Conservation (phyloP, 2,113 vertebrate genomes). For the Orcinus orca region DNA sequence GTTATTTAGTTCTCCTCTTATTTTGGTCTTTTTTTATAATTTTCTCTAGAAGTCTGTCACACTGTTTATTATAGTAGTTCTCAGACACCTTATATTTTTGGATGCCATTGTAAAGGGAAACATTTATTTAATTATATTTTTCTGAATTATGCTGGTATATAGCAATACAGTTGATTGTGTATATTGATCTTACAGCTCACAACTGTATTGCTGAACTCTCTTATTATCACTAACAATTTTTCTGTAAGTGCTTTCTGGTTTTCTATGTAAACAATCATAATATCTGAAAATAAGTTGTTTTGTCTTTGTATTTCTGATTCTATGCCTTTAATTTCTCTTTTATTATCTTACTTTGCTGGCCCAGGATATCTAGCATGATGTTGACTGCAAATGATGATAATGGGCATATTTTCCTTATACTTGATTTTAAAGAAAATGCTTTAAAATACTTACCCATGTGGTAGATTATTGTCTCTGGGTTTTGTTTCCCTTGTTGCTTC, state of each 20-base stretch:
- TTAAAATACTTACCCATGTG: not conserved
- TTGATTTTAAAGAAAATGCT: slow-evolving; percentile 21
- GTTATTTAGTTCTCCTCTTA: not conserved
- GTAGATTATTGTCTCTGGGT: not conserved
- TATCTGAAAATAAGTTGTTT: slow-evolving; percentile 39
- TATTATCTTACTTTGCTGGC: not conserved
- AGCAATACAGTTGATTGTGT: slow-evolving; percentile 49
- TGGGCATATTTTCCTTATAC: not conserved
- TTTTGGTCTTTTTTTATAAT: not conserved
- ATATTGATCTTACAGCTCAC: slow-evolving; percentile 54
- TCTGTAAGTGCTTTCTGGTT: not conserved
- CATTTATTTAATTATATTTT: slow-evolving; percentile 61
- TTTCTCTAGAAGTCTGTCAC: not conserved
- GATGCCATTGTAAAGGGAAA: not conserved
- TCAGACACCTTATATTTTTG: slow-evolving; percentile 18
- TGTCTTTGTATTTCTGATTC: not conserved
- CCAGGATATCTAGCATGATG: not conserved
- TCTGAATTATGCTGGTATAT: slow-evolving; percentile 44
- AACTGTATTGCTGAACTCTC: not conserved
- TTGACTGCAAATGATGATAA: not conserved
- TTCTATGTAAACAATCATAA: slow-evolving; percentile 52
- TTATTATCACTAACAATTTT: slow-evolving; percentile 63
- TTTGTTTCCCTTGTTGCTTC: not conserved
- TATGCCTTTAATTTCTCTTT: not conserved
- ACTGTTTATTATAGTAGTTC: slow-evolving; percentile 14